phyloP scores from a whole-genome alignment of 2,113 vertebrate genomes.

The Aphelocoma coerulescens region DNA sequence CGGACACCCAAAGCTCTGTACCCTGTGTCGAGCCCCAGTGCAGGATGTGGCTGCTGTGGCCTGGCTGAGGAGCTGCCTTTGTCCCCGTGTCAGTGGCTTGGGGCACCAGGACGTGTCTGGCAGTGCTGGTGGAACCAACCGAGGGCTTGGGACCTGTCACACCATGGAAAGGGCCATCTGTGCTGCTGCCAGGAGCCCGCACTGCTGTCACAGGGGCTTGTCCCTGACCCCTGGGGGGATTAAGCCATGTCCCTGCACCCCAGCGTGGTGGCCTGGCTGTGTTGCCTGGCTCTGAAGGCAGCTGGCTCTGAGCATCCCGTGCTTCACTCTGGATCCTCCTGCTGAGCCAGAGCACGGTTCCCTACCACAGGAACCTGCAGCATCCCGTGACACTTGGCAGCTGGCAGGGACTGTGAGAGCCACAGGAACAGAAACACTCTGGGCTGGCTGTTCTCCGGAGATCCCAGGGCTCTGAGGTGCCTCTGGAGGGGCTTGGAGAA shows the following conservation, averaged over 20 bases:
- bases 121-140: not conserved
- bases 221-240: too few relatives aligned
- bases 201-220: rapidly evolving
- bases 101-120: not conserved
- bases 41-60: not conserved
- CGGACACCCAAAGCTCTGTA: not conserved
- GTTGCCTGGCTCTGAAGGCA: not conserved
- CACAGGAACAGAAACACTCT: not conserved
- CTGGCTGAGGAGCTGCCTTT: not conserved
- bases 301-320: not conserved
- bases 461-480: not conserved
- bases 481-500: not conserved
- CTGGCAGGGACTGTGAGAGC: not conserved
- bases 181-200: not conserved
- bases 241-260: not conserved
- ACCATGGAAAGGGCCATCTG: too few relatives aligned
- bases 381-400: not conserved
- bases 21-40: not conserved
- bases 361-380: not conserved
- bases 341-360: not conserved
- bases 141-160: not conserved
- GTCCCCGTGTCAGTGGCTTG: rapidly evolving
- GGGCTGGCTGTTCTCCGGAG: not conserved
- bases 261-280: not conserved
- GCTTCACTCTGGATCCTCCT: not conserved